Conservation (phyloP, 2,113 vertebrate species). For the Malurus elegans region DNA sequence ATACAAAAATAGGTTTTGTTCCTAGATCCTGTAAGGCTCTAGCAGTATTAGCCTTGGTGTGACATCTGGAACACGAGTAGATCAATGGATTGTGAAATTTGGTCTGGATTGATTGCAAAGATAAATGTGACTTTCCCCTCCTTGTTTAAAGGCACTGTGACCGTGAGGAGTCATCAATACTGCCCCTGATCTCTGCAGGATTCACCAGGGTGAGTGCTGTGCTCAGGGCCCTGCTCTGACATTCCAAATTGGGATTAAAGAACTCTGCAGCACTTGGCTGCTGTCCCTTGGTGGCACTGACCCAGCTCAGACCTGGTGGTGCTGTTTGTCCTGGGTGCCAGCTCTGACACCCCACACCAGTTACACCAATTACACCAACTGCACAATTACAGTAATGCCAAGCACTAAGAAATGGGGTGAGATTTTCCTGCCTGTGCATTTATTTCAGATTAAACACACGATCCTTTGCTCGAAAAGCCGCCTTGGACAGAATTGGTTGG, state of each 20-base stretch:
- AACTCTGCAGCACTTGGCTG: no score
- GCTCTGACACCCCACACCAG: no score
- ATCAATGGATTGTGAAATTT: background rate
- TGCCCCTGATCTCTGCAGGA: conserved; percentile 91
- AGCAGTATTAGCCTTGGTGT: background rate
- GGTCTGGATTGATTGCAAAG: background rate
- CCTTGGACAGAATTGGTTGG: background rate
- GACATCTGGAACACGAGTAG: background rate
- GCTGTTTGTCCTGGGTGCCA: no score
- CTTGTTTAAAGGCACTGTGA: conserved; percentile 81
- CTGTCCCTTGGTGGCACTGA: no score
- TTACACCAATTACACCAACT: no score
- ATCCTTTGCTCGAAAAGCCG: background rate
- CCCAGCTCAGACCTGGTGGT: no score
- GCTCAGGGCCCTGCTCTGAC: background rate
- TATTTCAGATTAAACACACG: background rate
- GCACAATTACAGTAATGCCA: background rate
- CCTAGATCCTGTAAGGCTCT: background rate
- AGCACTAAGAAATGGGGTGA: background rate
- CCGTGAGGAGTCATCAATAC: conserved; percentile 89
- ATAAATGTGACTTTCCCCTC: background rate
- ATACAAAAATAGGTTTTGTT: background rate
- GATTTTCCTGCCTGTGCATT: background rate
- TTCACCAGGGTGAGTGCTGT: conserved; percentile 87
- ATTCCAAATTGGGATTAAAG: background rate